phyloP scores from a whole-genome alignment of 1,140 invertebrate species.

The Nautilus pompilius region DNA sequence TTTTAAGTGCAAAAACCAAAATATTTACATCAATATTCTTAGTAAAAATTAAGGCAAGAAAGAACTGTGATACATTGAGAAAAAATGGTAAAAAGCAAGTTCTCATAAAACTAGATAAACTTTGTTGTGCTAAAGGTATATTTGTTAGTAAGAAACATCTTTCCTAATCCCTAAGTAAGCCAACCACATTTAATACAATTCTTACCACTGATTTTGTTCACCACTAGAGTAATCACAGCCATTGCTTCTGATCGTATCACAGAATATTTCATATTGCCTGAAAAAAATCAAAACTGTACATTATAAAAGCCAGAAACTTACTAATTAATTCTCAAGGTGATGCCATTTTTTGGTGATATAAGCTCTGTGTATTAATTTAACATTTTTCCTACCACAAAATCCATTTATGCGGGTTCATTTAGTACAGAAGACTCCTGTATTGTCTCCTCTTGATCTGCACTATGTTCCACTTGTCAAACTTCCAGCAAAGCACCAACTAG shows the following conservation, averaged over 20 bases:
- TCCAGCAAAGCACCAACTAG: too few species aligned
- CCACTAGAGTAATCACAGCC: constrained; percentile 23
- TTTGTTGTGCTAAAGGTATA: too few species aligned
- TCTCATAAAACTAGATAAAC: background rate
- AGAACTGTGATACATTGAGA: background rate
- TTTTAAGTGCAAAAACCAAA: too few species aligned
- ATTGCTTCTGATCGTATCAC: constrained; percentile 37
- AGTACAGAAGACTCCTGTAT: constrained; percentile 5
- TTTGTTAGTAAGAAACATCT: background rate
- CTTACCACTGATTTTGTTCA: constrained; percentile 33
- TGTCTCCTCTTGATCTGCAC: too few species aligned
- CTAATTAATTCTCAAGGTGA: background rate
- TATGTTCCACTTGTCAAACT: too few species aligned
- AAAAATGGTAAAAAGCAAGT: background rate
- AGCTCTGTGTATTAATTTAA: background rate
- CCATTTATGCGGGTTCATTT: constrained; percentile 6
- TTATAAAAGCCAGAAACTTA: background rate
- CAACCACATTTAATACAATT: too few species aligned
- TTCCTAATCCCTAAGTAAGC: background rate
- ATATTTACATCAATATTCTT: background rate
- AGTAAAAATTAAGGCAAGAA: background rate
- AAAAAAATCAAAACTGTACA: constrained; percentile 2
- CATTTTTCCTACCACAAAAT: background rate
- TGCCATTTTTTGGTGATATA: too few species aligned
- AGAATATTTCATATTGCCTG: constrained; percentile 44